These are phyloP conservation scores for Sebastes baramenuke DNA, from an alignment of 2,797 vertebrate species.

Conservation along the genomic window DNA sequence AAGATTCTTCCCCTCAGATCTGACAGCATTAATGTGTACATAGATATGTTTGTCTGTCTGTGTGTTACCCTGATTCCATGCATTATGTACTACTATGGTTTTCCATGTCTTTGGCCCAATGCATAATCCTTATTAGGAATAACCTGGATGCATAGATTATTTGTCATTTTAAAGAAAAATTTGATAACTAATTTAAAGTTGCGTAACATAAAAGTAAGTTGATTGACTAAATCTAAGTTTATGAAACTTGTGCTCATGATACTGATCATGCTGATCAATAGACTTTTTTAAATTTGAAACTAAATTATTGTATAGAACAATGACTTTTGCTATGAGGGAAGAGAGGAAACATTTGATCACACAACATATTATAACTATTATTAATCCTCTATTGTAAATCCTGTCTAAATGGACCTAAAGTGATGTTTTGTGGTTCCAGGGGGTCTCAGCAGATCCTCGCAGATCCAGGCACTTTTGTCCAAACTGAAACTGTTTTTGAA, in stretches of 20 bases:
- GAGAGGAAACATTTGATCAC: background rate
- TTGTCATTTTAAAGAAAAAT: background rate
- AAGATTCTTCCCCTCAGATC: background rate
- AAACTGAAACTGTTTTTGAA: background rate
- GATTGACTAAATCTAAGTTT: background rate
- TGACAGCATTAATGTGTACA: background rate
- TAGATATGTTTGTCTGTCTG: background rate
- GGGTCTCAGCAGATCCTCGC: background rate
- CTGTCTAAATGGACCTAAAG: background rate
- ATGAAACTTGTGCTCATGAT: background rate
- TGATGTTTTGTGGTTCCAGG: background rate
- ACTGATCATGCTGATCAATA: background rate
- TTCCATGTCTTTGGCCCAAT: background rate
- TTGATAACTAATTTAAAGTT: background rate
- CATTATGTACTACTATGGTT: background rate
- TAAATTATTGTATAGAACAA: background rate
- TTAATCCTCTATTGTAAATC: background rate
- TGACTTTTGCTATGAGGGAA: background rate
- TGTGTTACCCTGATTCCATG: background rate
- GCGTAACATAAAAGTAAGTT: background rate
- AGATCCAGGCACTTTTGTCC: background rate
- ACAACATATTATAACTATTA: background rate
- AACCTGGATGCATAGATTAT: background rate
- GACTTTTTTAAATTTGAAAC: background rate
- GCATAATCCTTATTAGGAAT: background rate